phyloP scores from a whole-genome alignment of 35 echinoderm and acorn worm species.

The Eucidaris tribuloides region DNA sequence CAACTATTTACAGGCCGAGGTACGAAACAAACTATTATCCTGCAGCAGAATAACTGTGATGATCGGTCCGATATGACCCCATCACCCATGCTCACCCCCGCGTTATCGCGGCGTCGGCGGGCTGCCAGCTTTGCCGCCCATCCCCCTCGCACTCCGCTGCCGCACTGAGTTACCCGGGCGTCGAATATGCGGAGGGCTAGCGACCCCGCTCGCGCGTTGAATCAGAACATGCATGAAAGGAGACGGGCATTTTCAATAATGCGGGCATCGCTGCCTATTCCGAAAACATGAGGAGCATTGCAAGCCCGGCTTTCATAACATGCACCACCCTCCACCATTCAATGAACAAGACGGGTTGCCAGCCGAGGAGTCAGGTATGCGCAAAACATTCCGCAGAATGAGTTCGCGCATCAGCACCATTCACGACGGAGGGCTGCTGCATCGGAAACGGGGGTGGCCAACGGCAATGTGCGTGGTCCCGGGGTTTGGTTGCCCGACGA shows the following conservation, averaged over 20 bases:
- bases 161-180: slow-evolving; percentile 82
- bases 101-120: slow-evolving; percentile 39
- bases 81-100: slow-evolving; percentile 40
- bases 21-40: slow-evolving; percentile 80
- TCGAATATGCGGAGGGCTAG: slow-evolving; percentile 75
- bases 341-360: not conserved
- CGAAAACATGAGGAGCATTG: slow-evolving; percentile 59
- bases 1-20: slow-evolving; percentile 64
- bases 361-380: not conserved
- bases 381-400: slow-evolving; percentile 12
- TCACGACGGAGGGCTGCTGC: not conserved
- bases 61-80: slow-evolving; percentile 29
- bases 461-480: not conserved
- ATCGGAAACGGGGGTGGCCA: not conserved
- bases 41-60: slow-evolving; percentile 66
- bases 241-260: slow-evolving; percentile 61
- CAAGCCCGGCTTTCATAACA: slow-evolving; percentile 33
- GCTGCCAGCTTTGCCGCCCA: slow-evolving; percentile 50
- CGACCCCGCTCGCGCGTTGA: slow-evolving; percentile 68
- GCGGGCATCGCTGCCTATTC: slow-evolving; percentile 61
- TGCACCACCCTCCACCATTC: slow-evolving; percentile 4
- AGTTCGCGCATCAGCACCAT: slow-evolving; percentile 5
- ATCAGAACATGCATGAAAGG: slow-evolving; percentile 48
- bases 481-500: slow-evolving; percentile 67
- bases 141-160: slow-evolving; percentile 82